These are phyloP conservation scores for Ramazzottius varieornatus DNA, from an alignment of 2,888 invertebrate species.

Conservation along the genomic window DNA sequence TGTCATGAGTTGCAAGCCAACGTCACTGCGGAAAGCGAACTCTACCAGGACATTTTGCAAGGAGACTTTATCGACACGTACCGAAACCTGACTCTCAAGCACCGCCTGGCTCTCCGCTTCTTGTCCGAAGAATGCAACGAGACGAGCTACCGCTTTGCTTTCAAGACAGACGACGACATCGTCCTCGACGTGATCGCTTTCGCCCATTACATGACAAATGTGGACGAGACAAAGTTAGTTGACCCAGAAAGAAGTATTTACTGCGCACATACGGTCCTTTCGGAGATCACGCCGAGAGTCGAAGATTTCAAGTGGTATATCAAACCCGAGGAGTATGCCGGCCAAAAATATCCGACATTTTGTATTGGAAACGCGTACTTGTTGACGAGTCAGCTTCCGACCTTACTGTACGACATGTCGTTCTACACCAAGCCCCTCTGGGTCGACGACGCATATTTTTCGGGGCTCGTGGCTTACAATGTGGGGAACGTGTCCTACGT, in stretches of 20 bases:
- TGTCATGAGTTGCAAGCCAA: no score
- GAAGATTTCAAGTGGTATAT: background rate
- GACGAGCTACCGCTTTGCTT: background rate
- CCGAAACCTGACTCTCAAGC: background rate
- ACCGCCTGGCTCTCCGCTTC: background rate
- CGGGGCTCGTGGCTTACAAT: background rate
- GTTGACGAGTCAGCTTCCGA: background rate
- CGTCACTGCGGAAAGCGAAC: background rate
- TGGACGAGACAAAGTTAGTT: no score
- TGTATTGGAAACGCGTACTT: background rate
- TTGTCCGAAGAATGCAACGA: background rate
- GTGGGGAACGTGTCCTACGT: background rate
- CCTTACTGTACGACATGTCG: background rate
- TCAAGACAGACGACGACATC: background rate
- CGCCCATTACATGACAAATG: no score
- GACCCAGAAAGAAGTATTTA: no score
- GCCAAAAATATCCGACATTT: background rate
- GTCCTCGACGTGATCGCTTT: background rate
- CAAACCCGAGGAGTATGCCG: background rate
- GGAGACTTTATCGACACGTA: background rate
- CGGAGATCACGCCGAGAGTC: background rate
- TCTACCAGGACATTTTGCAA: background rate
- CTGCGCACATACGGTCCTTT: no score
- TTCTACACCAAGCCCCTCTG: background rate
- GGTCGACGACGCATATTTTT: background rate